A percentile compares a stretch with the other conserved stretches of the same genome.
phyloP scores from a whole-genome alignment of 2,888 invertebrate genomes.

The Eumerus sabulonum region DNA sequence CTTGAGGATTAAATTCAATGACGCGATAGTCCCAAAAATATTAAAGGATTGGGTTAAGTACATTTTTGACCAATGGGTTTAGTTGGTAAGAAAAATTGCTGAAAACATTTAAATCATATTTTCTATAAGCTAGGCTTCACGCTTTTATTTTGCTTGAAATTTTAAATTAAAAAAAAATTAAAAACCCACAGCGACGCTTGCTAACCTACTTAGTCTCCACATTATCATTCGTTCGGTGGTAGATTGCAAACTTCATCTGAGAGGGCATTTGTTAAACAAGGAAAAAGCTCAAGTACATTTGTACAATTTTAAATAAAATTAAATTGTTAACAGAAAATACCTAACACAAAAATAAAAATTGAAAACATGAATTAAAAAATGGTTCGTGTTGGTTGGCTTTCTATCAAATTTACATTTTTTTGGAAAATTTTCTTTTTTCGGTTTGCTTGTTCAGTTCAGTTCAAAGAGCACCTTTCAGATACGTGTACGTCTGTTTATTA shows the following conservation, averaged over 20 bases:
- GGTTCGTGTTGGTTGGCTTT: slow-evolving; percentile 54
- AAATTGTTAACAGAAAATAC: slow-evolving; percentile 17
- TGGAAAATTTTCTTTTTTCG: slow-evolving; percentile 33
- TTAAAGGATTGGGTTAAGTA: no score
- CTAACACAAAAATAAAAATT: slow-evolving; percentile 44
- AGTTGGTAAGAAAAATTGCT: no score
- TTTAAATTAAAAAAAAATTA: no score
- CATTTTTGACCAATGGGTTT: no score
- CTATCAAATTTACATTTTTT: slow-evolving; percentile 11
- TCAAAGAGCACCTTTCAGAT: slow-evolving; percentile 61
- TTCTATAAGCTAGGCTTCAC: no score
- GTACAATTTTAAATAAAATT: slow-evolving; percentile 8
- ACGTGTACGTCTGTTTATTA: slow-evolving; percentile 31
- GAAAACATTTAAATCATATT: no score
- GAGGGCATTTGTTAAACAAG: not conserved
- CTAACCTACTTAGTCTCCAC: not conserved
- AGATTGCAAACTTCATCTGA: slow-evolving; percentile 33
- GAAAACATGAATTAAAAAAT: slow-evolving; percentile 69
- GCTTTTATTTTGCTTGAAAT: no score
- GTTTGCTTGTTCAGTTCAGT: slow-evolving; percentile 9
- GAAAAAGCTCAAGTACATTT: slow-evolving; percentile 4
- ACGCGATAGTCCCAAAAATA: no score
- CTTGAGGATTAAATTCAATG: no score
- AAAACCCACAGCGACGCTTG: slow-evolving; percentile 32
- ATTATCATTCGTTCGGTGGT: slow-evolving; percentile 29